Percentiles rank a stretch among this genome's conserved stretches.
phyloP scores from a whole-genome alignment of 2,113 vertebrate species.

The Nansenia antarctica region DNA sequence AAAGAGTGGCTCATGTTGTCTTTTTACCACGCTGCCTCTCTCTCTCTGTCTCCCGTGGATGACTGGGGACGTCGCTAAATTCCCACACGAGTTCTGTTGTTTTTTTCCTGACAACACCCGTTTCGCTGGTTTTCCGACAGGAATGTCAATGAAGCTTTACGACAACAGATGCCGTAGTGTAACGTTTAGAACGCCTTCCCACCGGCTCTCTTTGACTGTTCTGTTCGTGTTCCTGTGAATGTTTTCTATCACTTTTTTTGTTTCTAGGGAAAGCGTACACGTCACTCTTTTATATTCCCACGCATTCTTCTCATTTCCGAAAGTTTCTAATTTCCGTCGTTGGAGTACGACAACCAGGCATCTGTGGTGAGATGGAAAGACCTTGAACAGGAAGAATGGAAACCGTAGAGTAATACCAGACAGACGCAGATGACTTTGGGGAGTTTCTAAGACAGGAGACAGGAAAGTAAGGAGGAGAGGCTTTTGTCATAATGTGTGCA shows the following conservation, averaged over 20 bases:
- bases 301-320: slow-evolving; percentile 38
- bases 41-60: background rate
- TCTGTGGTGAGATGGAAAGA: slow-evolving; percentile 38
- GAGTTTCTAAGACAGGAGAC: too few relatives aligned
- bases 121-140: slow-evolving; percentile 38
- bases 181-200: slow-evolving; percentile 49
- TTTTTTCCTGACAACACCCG: slow-evolving; percentile 52
- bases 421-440: slow-evolving; percentile 18
- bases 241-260: slow-evolving; percentile 45
- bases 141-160: slow-evolving; percentile 35
- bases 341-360: slow-evolving; percentile 17
- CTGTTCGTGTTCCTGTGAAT: too few relatives aligned
- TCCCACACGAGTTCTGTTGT: slow-evolving; percentile 27
- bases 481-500: too few relatives aligned
- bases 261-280: slow-evolving; percentile 27
- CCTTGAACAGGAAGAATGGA: slow-evolving; percentile 30
- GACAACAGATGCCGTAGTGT: slow-evolving; percentile 48
- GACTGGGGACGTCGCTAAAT: too few relatives aligned
- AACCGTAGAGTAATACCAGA: slow-evolving; percentile 36
- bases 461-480: too few relatives aligned
- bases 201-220: slow-evolving; percentile 27
- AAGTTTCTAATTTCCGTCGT: slow-evolving; percentile 6
- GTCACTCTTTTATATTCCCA: slow-evolving; percentile 28
- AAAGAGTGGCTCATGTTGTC: too few relatives aligned
- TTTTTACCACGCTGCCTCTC: background rate